Base-by-base conservation (phyloP, 2,797 vertebrate genomes). In the Enoplosus armatus region DNA sequence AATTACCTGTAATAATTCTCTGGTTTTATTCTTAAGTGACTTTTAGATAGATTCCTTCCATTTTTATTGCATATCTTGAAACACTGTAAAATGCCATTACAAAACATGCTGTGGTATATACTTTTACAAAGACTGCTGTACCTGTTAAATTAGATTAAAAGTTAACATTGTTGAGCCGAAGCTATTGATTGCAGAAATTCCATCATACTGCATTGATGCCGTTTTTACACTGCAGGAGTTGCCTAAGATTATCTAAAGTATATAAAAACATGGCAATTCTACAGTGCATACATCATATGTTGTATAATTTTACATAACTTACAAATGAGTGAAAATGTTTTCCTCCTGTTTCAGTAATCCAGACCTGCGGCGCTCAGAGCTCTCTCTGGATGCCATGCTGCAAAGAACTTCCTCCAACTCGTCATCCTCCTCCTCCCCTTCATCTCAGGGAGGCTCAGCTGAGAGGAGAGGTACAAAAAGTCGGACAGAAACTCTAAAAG, bases 361-460 rank as follows among this genome's bases (percentile, higher is more conserved):
- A 0, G 97, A 94, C 92, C 95, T 99, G 82, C 94, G 96, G 69
- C 96, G 96, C 89, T 96, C 97, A 0, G 98, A 99, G 87, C 94
- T 97, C 27, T 91, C 97, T 51, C 90, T 97, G 84, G 98, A 99
- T 41, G 96, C 96, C 73, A 95, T 96, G 10, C 89, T 99, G 85
- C 97, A 98, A 89, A 96, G 97, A 92, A 97, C 96, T 72, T 97
- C 97, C 93, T 98, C 97, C 5, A 97, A 97, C 90, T 98, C 97
- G 27, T 98, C 98, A 10, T 99, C 98, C 79, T 98, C 97, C 85
- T 99, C 98, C 85, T 98, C 97, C 22, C 97, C 98, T 75, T 98
- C 97, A 72, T 99, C 98, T 85, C 97, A 99, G 80, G 97, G 96
- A 3, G 97, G 97, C 27, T 98, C 98, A 5, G 90, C 96, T 80